A percentile compares a stretch with the other conserved stretches of the same genome.
phyloP scores from a whole-genome alignment of 2,113 vertebrate species.

The Platycercus adscitus region DNA sequence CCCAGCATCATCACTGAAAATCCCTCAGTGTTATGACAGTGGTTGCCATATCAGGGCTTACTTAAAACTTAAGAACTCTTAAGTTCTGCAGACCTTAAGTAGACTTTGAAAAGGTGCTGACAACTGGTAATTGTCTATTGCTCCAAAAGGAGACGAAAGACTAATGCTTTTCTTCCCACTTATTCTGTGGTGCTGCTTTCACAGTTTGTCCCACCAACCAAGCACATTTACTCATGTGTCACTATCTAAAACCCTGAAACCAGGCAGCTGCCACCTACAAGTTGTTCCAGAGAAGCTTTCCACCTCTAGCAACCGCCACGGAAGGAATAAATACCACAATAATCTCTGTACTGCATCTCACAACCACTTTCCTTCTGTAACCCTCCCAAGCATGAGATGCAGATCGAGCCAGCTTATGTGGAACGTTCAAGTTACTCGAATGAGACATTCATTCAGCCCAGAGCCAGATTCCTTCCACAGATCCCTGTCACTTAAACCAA shows the following conservation, averaged over 20 bases:
- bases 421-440: neutral
- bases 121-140: slow-evolving; percentile 14
- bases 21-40: neutral
- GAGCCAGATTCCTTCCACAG: neutral
- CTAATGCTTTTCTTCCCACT: neutral
- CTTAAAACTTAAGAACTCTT: slow-evolving; percentile 25
- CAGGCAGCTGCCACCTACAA: neutral
- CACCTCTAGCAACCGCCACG: neutral
- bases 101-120: slow-evolving; percentile 46
- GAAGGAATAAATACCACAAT: neutral
- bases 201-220: neutral
- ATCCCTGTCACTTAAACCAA: neutral
- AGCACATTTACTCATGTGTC: neutral
- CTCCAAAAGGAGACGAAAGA: slow-evolving; percentile 21
- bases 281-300: neutral
- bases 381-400: neutral
- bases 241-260: neutral
- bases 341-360: neutral
- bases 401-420: neutral
- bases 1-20: neutral
- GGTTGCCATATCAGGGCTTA: neutral
- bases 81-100: slow-evolving; percentile 11
- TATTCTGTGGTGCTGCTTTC: neutral
- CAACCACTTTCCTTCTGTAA: neutral
- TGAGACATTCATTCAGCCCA: neutral